These are phyloP conservation scores for Heliconius hermathena DNA, from an alignment of 1,140 invertebrate species.

Conservation along the genomic window DNA sequence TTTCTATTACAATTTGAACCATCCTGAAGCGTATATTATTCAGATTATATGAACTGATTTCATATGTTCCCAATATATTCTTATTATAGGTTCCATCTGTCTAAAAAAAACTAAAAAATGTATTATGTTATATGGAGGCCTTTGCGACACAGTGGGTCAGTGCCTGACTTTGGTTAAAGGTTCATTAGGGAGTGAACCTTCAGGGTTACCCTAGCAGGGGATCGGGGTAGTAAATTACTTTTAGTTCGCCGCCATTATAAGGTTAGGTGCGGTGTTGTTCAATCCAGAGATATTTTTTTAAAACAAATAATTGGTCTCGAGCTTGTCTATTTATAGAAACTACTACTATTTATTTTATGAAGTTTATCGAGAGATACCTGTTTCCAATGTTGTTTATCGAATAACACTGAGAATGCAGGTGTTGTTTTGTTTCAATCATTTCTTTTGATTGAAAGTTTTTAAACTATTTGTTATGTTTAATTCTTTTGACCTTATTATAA, in stretches of 20 bases:
- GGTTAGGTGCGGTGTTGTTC: background rate
- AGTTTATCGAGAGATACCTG: background rate
- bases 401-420: background rate
- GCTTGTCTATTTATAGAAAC: background rate
- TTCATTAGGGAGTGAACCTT: too few species aligned
- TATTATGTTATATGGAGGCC: too few species aligned
- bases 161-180: too few species aligned
- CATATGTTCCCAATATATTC: too few species aligned
- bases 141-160: too few species aligned
- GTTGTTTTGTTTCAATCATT: slow-evolving; percentile 1
- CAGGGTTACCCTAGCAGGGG: too few species aligned
- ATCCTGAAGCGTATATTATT: too few species aligned
- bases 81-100: too few species aligned
- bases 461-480: background rate
- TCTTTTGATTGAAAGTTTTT: background rate
- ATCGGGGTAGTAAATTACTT: background rate
- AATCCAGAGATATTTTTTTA: too few species aligned
- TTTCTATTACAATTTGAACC: too few species aligned
- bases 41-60: too few species aligned
- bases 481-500: background rate
- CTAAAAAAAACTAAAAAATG: too few species aligned
- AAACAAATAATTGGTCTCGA: background rate
- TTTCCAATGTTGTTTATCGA: background rate
- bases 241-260: background rate
- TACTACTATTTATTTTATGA: slow-evolving; percentile 1